Percentiles rank a stretch among this genome's conserved stretches.
Conservation (phyloP, 2,113 vertebrate genomes). For the Phyllostomus hastatus region DNA sequence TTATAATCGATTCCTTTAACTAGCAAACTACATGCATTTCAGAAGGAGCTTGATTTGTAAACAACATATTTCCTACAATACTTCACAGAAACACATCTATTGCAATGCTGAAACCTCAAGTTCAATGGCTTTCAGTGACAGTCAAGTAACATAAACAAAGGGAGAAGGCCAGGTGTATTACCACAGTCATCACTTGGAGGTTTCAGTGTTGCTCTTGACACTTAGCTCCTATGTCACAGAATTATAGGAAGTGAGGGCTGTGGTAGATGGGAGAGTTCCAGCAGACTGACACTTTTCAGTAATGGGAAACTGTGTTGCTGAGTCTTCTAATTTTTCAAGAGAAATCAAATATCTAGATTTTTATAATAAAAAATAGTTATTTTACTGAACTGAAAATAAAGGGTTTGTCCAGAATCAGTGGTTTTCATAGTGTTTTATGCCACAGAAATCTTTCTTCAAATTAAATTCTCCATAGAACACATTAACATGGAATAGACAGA, state of each 20-base stretch:
- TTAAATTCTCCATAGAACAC: not conserved
- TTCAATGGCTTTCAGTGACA: not conserved
- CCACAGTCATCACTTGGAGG: not conserved
- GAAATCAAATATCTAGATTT: not conserved
- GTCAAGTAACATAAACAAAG: not conserved
- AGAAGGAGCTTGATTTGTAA: constrained; percentile 2
- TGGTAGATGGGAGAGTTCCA: not conserved
- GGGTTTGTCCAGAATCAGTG: not conserved
- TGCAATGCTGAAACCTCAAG: not conserved
- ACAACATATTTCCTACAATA: not conserved
- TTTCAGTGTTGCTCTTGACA: not conserved
- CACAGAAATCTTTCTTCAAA: not conserved
- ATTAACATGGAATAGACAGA: not conserved
- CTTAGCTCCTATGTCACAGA: not conserved
- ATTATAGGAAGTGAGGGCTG: not conserved
- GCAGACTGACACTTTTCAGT: not conserved
- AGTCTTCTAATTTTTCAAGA: not conserved
- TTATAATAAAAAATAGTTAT: not conserved
- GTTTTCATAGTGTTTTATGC: not conserved
- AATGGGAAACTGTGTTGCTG: not conserved
- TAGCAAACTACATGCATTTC: not conserved
- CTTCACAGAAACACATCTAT: not conserved
- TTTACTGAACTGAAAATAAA: not conserved
- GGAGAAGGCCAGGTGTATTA: not conserved
- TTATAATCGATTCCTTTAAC: not conserved